Evolutionary conservation across 2,888 invertebrate genomes (phyloP).

Genomic region (Epirrhoe alternata): DNA sequence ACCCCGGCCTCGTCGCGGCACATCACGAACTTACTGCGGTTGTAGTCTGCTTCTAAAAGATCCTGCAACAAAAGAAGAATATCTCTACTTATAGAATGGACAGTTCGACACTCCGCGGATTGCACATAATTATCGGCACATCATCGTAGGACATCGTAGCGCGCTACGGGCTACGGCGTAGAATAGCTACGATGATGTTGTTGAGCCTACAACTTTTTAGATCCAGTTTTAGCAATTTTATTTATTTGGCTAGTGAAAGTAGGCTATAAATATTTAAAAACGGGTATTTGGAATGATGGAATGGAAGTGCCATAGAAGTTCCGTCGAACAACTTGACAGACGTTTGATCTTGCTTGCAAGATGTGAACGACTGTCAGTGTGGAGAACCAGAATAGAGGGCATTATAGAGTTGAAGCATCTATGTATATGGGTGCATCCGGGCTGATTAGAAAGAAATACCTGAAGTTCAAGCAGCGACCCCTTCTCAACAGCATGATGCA

Average conservation of each 20-base stretch:
- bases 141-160: constrained; percentile 7
- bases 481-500: constrained; percentile 90
- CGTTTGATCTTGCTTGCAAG: no score
- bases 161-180: neutral
- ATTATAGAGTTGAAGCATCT: no score
- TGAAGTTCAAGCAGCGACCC: constrained; percentile 87
- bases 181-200: neutral
- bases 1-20: constrained; percentile 89
- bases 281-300: no score
- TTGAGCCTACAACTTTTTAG: neutral
- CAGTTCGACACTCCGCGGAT: neutral
- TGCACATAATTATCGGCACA: neutral
- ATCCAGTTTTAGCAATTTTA: neutral
- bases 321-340: no score
- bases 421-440: no score
- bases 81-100: no score
- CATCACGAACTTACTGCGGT: constrained; percentile 68
- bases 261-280: no score
- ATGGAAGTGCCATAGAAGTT: no score
- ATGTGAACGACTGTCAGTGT: no score
- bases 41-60: constrained; percentile 70
- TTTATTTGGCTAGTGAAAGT: neutral
- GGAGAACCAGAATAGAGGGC: no score
- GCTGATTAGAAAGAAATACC: no score
- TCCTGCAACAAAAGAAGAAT: constrained; percentile 54